Percentiles rank a stretch among this genome's conserved stretches.
phyloP scores from a whole-genome alignment of 2,888 invertebrate genomes.

The Lumbricus terrestris region DNA sequence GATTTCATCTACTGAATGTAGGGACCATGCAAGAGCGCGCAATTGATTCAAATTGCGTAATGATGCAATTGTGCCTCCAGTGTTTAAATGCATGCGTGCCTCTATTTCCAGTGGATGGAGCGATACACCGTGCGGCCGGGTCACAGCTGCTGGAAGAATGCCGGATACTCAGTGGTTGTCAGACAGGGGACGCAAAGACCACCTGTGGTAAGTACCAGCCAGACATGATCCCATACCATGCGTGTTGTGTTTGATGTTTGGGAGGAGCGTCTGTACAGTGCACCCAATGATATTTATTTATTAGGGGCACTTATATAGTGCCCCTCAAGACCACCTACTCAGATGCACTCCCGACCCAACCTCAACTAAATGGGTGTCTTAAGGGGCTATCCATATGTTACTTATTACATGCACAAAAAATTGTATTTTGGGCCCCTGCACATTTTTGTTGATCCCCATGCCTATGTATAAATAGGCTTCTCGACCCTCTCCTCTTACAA shows the following conservation, averaged over 20 bases:
- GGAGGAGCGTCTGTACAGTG: background rate
- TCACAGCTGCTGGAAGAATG: constrained; percentile 70
- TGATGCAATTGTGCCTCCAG: background rate
- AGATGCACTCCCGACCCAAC: no score
- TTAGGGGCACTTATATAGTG: no score
- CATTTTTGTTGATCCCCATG: no score
- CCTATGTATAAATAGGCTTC: no score
- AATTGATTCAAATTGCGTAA: no score
- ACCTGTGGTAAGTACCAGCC: constrained; percentile 65
- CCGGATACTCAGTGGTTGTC: constrained; percentile 70
- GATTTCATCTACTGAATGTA: background rate
- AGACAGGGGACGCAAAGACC: constrained; percentile 78
- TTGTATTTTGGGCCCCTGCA: no score
- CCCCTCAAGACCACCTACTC: no score
- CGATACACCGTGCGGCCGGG: constrained; percentile 82
- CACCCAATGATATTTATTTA: no score
- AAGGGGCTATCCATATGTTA: no score
- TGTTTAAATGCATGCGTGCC: background rate
- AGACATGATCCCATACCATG: background rate
- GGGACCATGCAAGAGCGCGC: background rate
- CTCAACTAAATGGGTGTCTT: no score
- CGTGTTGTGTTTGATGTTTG: background rate
- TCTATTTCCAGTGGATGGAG: constrained; percentile 73
- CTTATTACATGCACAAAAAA: no score
- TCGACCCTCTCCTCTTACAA: no score